Base-by-base conservation (phyloP, 2,888 invertebrate species). In the Eupithecia inturbata region DNA sequence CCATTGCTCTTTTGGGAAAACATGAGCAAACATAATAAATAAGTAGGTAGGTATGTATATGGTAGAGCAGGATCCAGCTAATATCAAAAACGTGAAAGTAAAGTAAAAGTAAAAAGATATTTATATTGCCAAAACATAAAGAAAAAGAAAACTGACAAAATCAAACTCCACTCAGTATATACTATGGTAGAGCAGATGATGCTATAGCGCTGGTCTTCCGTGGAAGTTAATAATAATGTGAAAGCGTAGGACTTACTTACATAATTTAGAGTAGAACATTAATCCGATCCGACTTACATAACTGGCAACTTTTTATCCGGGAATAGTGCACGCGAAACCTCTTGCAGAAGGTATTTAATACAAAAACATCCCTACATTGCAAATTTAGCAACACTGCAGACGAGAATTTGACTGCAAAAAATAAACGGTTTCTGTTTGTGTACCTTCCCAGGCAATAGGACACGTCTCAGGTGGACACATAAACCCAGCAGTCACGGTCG, bases 401-500 rank as follows among this genome's bases (percentile, higher is more conserved):
- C 5, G 41, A 45, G 16, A 41, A 1, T 16, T 16, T 45, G 16
- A n/a, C 1, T n/a, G 7, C 0, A 49, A n/a, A n/a, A 53, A 22
- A 22, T 53, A 53, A 53, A 12, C 22, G 22, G 4, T 22, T 53
- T 49, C 9, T 26, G 4, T 62, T n/a, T 39, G 1, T 26, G 36
- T 75, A 72, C 72, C 14, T 72, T 64, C 76, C 69, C 91, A 98
- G 97, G 95, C 96, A 69, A 95, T 98, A 81, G 98, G 98, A 5
- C 98, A 98, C 91, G 95, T 98, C 70, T 98, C 98, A 74, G 98
- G 98, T 3, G 98, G 97, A 14, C 98, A 98, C 91, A 95, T 99
- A 77, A 99, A 99, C 95, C 99, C 99, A 1, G 98, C 99, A 0
- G 98, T 99, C 62, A 98, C 98, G 6, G 89, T 95, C 26, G 98